Percentiles rank a stretch among this genome's conserved stretches.
phyloP scores from a whole-genome alignment of 2,113 vertebrate genomes.

The Drymodes brunneopygia region DNA sequence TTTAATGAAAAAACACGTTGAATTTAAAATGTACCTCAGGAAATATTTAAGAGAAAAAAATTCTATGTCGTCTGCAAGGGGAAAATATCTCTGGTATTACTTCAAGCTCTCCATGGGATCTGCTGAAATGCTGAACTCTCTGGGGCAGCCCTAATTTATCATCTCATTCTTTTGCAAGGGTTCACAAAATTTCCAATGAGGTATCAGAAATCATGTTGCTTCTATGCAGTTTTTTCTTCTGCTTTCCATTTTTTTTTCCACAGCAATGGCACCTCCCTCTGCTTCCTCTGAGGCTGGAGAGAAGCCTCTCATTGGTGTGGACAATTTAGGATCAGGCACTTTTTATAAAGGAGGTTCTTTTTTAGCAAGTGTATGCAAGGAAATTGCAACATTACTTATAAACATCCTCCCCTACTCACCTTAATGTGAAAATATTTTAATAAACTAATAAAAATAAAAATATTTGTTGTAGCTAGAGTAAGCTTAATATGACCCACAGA shows the following conservation, averaged over 20 bases:
- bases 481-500: background rate
- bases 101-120: background rate
- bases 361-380: background rate
- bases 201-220: background rate
- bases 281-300: background rate
- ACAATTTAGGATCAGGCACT: background rate
- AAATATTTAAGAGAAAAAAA: background rate
- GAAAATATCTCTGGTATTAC: background rate
- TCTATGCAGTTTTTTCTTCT: background rate
- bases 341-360: background rate
- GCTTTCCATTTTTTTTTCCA: background rate
- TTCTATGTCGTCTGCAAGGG: background rate
- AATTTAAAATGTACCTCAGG: background rate
- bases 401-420: background rate
- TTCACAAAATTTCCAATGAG: background rate
- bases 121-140: background rate
- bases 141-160: background rate
- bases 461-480: background rate
- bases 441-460: background rate
- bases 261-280: background rate
- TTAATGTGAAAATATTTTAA: background rate
- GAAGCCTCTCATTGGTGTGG: background rate
- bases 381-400: background rate
- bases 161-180: background rate
- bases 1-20: background rate